A percentile compares a stretch with the other conserved stretches of the same genome.
phyloP scores from a whole-genome alignment of 2,797 vertebrate genomes.

The Esox lucius region DNA sequence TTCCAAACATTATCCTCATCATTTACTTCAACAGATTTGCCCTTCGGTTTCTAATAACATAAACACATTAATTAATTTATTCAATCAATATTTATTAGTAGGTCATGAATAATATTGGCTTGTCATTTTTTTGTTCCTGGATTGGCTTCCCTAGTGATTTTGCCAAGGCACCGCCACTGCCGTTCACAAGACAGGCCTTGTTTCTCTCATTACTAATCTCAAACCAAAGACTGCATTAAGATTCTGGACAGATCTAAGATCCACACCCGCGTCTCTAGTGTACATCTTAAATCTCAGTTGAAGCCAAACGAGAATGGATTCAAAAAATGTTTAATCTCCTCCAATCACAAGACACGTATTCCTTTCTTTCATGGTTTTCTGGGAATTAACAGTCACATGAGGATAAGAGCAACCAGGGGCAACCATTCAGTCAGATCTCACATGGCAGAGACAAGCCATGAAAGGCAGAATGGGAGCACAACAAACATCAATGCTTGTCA shows the following conservation, averaged over 20 bases:
- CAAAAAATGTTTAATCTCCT: not conserved
- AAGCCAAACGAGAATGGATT: not conserved
- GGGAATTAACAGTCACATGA: constrained; percentile 2
- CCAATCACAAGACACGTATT: not conserved
- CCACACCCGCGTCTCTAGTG: not conserved
- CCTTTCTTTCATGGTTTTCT: not conserved
- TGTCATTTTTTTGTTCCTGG: too few relatives aligned
- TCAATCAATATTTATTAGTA: too few relatives aligned
- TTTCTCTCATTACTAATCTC: not conserved
- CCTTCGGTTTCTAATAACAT: too few relatives aligned
- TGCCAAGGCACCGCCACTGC: not conserved
- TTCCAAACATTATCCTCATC: too few relatives aligned
- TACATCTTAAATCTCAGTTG: not conserved
- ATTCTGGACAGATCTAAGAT: not conserved
- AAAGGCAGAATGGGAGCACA: not conserved
- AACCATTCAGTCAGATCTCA: not conserved
- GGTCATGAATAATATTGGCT: too few relatives aligned
- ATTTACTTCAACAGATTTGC: too few relatives aligned
- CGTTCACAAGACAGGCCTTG: not conserved
- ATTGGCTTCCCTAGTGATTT: too few relatives aligned
- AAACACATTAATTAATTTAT: too few relatives aligned
- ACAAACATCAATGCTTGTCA: not conserved
- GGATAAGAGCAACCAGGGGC: not conserved
- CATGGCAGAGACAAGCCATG: not conserved
- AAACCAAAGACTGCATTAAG: not conserved